Evolutionary conservation across 2,888 invertebrate species (phyloP).

Genomic region (Julus scanicus): DNA sequence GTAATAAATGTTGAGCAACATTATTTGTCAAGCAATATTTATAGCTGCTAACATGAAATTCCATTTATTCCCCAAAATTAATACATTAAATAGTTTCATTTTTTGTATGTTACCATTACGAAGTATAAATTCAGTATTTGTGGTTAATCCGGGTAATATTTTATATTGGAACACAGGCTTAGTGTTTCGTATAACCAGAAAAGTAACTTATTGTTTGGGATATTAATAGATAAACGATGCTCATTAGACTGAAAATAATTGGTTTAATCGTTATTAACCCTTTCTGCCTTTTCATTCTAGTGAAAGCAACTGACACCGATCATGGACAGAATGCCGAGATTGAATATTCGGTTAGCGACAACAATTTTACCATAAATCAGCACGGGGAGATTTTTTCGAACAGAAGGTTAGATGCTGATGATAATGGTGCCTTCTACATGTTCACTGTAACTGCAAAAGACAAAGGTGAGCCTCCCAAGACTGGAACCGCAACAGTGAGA

Average conservation of each 20-base stretch:
- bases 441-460: conserved; percentile 94
- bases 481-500: conserved; percentile 91
- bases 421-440: conserved; percentile 96
- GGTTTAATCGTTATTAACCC: neutral
- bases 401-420: conserved; percentile 93
- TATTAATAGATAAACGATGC: too few species aligned
- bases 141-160: too few species aligned
- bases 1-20: too few species aligned
- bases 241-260: neutral
- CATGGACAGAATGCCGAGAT: conserved; percentile 96
- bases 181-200: too few species aligned
- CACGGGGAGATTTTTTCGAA: conserved; percentile 93
- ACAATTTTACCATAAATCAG: conserved; percentile 93
- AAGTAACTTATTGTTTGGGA: too few species aligned
- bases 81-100: too few species aligned
- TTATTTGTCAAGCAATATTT: too few species aligned
- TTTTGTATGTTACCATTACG: too few species aligned
- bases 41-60: too few species aligned
- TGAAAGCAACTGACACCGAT: conserved; percentile 95
- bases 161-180: too few species aligned
- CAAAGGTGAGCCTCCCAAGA: conserved; percentile 91
- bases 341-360: conserved; percentile 89
- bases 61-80: too few species aligned
- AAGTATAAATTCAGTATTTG: too few species aligned
- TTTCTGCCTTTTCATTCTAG: conserved; percentile 62